Evolutionary conservation across 2,888 invertebrate genomes (phyloP).

Genomic region (Hyalella azteca): DNA sequence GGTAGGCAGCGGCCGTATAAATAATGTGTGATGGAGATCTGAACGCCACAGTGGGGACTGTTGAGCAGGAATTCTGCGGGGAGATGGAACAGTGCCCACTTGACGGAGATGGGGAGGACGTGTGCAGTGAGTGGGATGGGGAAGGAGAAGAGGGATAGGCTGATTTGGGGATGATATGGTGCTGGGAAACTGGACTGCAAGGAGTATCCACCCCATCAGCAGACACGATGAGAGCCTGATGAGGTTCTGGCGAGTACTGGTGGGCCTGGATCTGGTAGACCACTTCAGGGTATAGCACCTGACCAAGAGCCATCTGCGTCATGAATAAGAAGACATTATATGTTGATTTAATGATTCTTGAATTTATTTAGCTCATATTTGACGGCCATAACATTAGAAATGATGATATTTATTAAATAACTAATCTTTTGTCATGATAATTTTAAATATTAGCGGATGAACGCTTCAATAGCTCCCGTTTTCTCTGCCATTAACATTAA

Average conservation of each 20-base stretch:
- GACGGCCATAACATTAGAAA: too few species aligned
- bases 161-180: slow-evolving; percentile 30
- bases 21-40: slow-evolving; percentile 26
- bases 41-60: background rate
- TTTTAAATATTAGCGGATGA: too few species aligned
- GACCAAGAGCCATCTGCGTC: background rate
- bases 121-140: background rate
- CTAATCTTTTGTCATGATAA: too few species aligned
- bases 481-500: too few species aligned
- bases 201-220: background rate
- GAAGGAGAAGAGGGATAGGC: slow-evolving; percentile 22
- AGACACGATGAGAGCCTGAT: slow-evolving; percentile 14
- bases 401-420: too few species aligned
- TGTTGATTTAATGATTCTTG: too few species aligned
- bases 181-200: slow-evolving; percentile 19
- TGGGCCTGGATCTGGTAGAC: slow-evolving; percentile 29
- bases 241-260: slow-evolving; percentile 23
- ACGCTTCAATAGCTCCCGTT: too few species aligned
- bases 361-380: too few species aligned
- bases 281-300: slow-evolving; percentile 10
- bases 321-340: too few species aligned
- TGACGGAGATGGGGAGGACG: slow-evolving; percentile 13
- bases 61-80: background rate
- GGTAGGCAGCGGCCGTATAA: background rate
- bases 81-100: background rate